phyloP scores from a whole-genome alignment of 2,113 vertebrate genomes.

The Megaptera novaeangliae region DNA sequence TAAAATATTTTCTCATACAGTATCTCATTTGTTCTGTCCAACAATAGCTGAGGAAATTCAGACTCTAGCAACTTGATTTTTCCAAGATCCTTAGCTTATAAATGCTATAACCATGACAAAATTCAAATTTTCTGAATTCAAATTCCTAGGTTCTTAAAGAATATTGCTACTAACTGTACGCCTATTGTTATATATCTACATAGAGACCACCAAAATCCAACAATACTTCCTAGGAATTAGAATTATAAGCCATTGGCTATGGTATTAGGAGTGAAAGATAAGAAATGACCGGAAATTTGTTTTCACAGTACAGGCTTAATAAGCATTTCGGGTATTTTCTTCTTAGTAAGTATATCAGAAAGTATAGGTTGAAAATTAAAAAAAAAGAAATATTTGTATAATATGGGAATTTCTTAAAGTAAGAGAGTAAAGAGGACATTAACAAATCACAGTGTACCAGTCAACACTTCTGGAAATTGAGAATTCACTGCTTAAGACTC shows the following conservation, averaged over 20 bases:
- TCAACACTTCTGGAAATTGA: not conserved
- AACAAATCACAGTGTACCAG: not conserved
- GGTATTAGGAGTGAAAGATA: not conserved
- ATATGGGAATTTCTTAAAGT: not conserved
- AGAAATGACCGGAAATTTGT: not conserved
- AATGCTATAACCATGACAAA: not conserved
- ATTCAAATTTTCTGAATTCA: not conserved
- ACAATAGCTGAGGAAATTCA: not conserved
- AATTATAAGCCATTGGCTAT: not conserved
- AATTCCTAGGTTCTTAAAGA: not conserved
- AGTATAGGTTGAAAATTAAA: not conserved
- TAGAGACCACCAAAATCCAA: not conserved
- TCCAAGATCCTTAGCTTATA: not conserved
- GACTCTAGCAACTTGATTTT: not conserved
- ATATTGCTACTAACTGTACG: not conserved
- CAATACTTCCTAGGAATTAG: not conserved
- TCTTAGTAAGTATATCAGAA: not conserved
- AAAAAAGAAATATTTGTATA: not conserved
- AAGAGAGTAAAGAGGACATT: not conserved
- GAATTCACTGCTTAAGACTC: not conserved
- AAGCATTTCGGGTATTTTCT: not conserved
- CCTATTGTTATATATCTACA: not conserved
- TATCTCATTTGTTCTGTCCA: not conserved
- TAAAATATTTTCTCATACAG: not conserved
- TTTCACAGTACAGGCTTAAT: not conserved